phyloP scores from a whole-genome alignment of 1,140 invertebrate species.

The Musca domestica region DNA sequence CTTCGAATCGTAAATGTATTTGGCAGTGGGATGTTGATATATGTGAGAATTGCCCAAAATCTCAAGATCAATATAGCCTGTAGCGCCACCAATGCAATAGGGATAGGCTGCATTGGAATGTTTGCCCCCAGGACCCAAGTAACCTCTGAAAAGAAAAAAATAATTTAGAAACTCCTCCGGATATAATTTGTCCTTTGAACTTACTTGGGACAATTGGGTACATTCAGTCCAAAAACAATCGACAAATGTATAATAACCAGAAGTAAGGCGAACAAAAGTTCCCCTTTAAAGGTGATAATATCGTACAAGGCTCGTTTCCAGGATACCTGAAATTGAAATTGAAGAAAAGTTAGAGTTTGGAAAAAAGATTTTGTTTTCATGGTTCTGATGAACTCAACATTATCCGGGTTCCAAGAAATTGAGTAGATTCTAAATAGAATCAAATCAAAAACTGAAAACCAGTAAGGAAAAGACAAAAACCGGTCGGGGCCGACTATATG shows the following conservation, averaged over 20 bases:
- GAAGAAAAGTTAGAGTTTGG: too few relatives aligned
- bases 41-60: slow-evolving; percentile 74
- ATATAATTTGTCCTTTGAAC: neutral
- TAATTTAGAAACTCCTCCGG: neutral
- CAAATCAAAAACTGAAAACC: too few relatives aligned
- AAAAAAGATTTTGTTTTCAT: too few relatives aligned
- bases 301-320: slow-evolving; percentile 54
- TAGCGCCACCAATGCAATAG: slow-evolving; percentile 84
- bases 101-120: slow-evolving; percentile 61
- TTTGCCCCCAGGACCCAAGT: slow-evolving; percentile 86
- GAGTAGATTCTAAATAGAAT: too few relatives aligned
- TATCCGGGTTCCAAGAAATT: too few relatives aligned
- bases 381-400: too few relatives aligned
- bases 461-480: too few relatives aligned
- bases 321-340: slow-evolving; percentile 37
- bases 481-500: too few relatives aligned
- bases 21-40: slow-evolving; percentile 67
- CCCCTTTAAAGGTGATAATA: slow-evolving; percentile 57
- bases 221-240: slow-evolving; percentile 69
- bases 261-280: slow-evolving; percentile 68
- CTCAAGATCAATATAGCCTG: slow-evolving; percentile 78
- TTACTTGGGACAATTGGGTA: slow-evolving; percentile 73
- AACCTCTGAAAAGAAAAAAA: slow-evolving; percentile 66
- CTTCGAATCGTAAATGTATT: slow-evolving; percentile 67
- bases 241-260: slow-evolving; percentile 65